A percentile compares a stretch with the other conserved stretches of the same genome.
These are phyloP conservation scores for Leptarthrus brevirostris DNA, from an alignment of 2,888 invertebrate species.

Conservation along the genomic window DNA sequence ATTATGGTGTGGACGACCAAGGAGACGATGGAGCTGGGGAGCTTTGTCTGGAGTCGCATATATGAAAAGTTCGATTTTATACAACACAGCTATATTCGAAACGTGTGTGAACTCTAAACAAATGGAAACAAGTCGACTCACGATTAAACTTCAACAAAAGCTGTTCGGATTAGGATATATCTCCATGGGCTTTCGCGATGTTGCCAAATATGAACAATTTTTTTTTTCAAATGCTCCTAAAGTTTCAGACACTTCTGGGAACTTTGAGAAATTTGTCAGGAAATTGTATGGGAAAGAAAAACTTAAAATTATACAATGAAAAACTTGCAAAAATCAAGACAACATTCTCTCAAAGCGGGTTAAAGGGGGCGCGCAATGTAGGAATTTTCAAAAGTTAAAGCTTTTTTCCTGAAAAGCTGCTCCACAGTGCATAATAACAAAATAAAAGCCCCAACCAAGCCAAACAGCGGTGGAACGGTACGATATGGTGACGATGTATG, in stretches of 20 bases:
- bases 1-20: background rate
- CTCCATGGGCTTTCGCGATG: constrained; percentile 8
- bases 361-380: too few species aligned
- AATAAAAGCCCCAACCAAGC: background rate
- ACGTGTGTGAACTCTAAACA: background rate
- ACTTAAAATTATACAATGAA: too few species aligned
- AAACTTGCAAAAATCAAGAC: too few species aligned
- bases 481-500: background rate
- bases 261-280: too few species aligned
- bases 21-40: too few species aligned
- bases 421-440: constrained; percentile 7
- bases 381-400: constrained; percentile 2
- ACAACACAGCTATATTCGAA: background rate
- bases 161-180: background rate
- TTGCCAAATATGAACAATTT: background rate
- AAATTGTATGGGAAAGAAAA: too few species aligned
- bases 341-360: too few species aligned
- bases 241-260: too few species aligned
- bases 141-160: background rate
- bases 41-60: background rate
- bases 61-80: background rate
- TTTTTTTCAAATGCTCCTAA: too few species aligned
- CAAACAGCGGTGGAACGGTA: background rate
- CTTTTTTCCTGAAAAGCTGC: background rate
- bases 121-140: background rate